Conservation (phyloP, 2,888 invertebrate species). For the Himalopsyche tibetana region DNA sequence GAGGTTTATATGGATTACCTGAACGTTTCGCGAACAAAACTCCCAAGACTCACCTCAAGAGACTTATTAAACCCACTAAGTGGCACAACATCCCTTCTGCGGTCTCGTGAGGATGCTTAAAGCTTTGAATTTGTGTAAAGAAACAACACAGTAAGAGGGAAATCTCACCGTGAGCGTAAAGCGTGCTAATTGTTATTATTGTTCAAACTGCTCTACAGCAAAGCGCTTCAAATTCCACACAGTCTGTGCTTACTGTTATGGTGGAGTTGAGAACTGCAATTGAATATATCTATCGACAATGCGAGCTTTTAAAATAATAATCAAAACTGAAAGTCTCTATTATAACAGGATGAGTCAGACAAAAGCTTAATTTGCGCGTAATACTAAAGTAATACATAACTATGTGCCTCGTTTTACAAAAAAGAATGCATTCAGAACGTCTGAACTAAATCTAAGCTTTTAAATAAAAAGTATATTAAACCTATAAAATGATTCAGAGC, state of each 20-base stretch:
- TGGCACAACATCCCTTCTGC: constrained; percentile 18
- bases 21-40: neutral
- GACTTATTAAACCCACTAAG: constrained; percentile 34
- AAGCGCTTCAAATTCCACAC: constrained; percentile 15
- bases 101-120: constrained; percentile 2
- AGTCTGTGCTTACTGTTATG: constrained; percentile 18
- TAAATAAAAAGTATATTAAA: too few relatives aligned
- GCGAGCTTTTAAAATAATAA: too few relatives aligned
- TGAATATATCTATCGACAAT: neutral
- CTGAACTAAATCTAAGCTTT: too few relatives aligned
- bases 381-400: too few relatives aligned
- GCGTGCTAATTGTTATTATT: constrained; percentile 50
- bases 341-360: too few relatives aligned
- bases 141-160: constrained; percentile 23
- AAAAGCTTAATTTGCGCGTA: too few relatives aligned
- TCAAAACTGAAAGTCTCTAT: too few relatives aligned
- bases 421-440: too few relatives aligned
- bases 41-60: constrained; percentile 10
- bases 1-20: neutral
- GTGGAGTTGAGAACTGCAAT: constrained; percentile 1
- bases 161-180: neutral
- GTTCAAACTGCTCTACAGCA: neutral
- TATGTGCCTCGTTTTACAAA: too few relatives aligned
- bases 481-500: too few relatives aligned
- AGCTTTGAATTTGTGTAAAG: constrained; percentile 31